phyloP scores from a whole-genome alignment of 92 coral and sea anemone species.

The Isaurus tuberculatus region DNA sequence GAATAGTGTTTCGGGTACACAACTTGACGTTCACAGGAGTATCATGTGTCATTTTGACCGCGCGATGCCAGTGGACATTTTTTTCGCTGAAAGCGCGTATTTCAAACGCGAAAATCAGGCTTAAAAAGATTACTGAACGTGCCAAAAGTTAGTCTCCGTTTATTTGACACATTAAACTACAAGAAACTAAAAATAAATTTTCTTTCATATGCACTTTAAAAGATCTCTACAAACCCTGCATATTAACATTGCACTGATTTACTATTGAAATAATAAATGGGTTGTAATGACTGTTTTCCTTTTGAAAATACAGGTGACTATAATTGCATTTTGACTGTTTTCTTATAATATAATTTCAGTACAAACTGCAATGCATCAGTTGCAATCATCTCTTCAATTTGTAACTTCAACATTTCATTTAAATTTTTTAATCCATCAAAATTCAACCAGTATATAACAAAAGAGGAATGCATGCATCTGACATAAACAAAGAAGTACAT shows the following conservation, averaged over 20 bases:
- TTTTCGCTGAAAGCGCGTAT: constrained; percentile 19
- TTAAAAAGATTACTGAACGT: background rate
- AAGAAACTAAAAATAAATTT: too few relatives aligned
- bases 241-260: background rate
- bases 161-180: background rate
- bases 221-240: background rate
- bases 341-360: background rate
- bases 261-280: background rate
- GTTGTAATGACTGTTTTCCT: background rate
- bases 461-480: background rate
- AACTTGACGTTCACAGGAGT: constrained; percentile 46
- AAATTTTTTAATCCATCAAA: background rate
- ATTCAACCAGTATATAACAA: background rate
- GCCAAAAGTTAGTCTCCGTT: background rate
- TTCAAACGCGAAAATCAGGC: background rate
- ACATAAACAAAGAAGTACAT: background rate
- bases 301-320: background rate
- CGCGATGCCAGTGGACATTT: constrained; percentile 12
- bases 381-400: background rate
- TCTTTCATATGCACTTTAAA: too few relatives aligned
- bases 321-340: background rate
- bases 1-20: constrained; percentile 33
- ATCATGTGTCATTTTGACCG: constrained; percentile 41
- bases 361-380: background rate
- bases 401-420: background rate